Base-by-base conservation (phyloP, 2,888 invertebrate genomes). In the Miltochrista miniata region DNA sequence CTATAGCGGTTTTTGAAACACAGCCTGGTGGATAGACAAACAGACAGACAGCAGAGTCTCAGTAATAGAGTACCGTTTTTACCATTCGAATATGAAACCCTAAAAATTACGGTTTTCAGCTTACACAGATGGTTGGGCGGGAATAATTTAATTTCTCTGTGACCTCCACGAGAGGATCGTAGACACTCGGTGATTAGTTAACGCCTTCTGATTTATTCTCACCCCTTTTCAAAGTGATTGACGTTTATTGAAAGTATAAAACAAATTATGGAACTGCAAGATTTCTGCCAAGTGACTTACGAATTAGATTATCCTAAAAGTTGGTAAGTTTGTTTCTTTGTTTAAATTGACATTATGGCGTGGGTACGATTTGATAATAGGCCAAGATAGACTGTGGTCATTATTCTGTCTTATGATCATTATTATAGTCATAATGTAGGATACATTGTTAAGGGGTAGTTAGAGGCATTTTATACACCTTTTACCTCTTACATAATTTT, bases 81-180 rank as follows among this genome's bases (percentile, higher is more conserved):
- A n/a, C n/a, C n/a, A n/a, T n/a, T n/a, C n/a, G n/a, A n/a, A n/a
- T n/a, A n/a, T n/a, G n/a, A n/a, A n/a, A n/a, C n/a, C n/a, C n/a
- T 43, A 42, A 38, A 31, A 43, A 48, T 38, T 24, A 43, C 13
- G 11, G 38, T 49, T 29, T 33, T 44, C 48, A 18, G 8, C 15
- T 40, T 52, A 52, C 64, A n/a, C n/a, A n/a, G 68, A 57, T 67
- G 64, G 41, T n/a, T 38, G 50, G 45, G 49, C 54, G 41, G 45
- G 44, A 68, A 61, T 64, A 64, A 68, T 68, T 68, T 53, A 64
- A 64, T 68, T 46, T 55, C 54, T 53, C 48, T n/a, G n/a, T 37
- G 33, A 45, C 45, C 37, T 51, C 45, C 18, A 14, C 42, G 13
- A 12, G 41, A 30, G 35, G 60, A 29, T 47, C 36, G 43, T 30